These are phyloP conservation scores for Macquaria ambigua DNA, from an alignment of 2,113 vertebrate species.

Conservation along the genomic window DNA sequence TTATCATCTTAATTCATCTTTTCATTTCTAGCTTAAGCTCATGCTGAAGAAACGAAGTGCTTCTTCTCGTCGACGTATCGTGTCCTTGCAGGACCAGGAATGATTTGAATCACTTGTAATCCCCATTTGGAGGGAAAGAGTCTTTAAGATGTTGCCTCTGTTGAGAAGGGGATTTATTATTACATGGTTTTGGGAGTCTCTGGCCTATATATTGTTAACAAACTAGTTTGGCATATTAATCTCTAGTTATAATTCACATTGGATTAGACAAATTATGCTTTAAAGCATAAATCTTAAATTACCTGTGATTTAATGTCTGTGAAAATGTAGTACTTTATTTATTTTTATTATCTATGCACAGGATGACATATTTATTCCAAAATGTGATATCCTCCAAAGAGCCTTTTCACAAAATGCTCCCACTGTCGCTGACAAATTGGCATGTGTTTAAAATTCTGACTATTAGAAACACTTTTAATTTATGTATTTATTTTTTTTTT, in stretches of 20 bases:
- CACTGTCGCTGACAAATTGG: not conserved
- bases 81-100: conserved; percentile 87
- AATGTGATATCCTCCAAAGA: not conserved
- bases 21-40: conserved; percentile 86
- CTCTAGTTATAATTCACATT: conserved; percentile 49
- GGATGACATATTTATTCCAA: conserved; percentile 16
- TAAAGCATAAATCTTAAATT: conserved; percentile 20
- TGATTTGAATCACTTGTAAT: conserved; percentile 84
- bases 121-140: conserved; percentile 69
- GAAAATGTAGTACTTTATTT: conserved; percentile 38
- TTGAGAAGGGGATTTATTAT: conserved; percentile 64
- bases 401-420: not conserved
- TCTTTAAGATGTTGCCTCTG: conserved; percentile 57
- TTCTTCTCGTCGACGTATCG: conserved; percentile 83
- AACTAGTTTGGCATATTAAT: conserved; percentile 22
- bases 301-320: conserved; percentile 10
- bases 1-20: not conserved
- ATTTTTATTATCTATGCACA: not conserved
- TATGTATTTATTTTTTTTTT: conserved; percentile 36
- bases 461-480: not conserved
- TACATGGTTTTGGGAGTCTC: conserved; percentile 60
- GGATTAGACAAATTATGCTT: conserved; percentile 50
- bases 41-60: conserved; percentile 89
- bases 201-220: conserved; percentile 25
- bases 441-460: not conserved